These are phyloP conservation scores for Platynereis dumerilii DNA, from an alignment of 2,888 invertebrate species.

Conservation along the genomic window DNA sequence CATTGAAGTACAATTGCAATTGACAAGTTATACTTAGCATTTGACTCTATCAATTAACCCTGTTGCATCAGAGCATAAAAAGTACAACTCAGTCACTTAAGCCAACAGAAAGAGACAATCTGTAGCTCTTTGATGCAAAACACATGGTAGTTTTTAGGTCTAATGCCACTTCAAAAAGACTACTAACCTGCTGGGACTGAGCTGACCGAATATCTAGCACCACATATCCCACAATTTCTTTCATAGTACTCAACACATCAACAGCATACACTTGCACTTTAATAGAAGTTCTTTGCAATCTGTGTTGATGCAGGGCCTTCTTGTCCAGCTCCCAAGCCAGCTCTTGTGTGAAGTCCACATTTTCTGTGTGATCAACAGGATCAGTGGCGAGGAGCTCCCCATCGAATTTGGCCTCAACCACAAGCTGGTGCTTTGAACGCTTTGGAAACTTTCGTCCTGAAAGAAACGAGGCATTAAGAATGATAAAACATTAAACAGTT, in stretches of 20 bases:
- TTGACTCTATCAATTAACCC: no score
- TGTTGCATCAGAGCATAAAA: no score
- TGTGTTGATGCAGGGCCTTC: conserved; percentile 62
- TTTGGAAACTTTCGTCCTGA: conserved; percentile 63
- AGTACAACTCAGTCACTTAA: no score
- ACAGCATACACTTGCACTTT: conserved; percentile 63
- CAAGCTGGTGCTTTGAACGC: conserved; percentile 55
- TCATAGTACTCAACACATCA: conserved; percentile 52
- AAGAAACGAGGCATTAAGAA: conserved; percentile 8
- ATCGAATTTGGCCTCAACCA: conserved; percentile 64
- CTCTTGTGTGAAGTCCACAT: conserved; percentile 63
- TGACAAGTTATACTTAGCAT: no score
- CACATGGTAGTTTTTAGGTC: no score
- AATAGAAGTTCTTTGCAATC: conserved; percentile 63
- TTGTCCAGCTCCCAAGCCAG: conserved; percentile 65
- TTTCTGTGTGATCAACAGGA: conserved; percentile 61
- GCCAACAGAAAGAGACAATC: no score
- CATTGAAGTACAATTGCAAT: no score
- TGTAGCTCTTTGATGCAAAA: no score
- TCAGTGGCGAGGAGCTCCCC: conserved; percentile 64
- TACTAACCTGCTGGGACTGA: conserved; percentile 51
- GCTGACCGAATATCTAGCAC: conserved; percentile 63
- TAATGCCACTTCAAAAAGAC: no score
- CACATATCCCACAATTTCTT: conserved; percentile 63
- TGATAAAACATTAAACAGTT: no score